These are phyloP conservation scores for Gastracanthus pulcherrimus DNA, from an alignment of 2,888 invertebrate genomes.

Conservation along the genomic window DNA sequence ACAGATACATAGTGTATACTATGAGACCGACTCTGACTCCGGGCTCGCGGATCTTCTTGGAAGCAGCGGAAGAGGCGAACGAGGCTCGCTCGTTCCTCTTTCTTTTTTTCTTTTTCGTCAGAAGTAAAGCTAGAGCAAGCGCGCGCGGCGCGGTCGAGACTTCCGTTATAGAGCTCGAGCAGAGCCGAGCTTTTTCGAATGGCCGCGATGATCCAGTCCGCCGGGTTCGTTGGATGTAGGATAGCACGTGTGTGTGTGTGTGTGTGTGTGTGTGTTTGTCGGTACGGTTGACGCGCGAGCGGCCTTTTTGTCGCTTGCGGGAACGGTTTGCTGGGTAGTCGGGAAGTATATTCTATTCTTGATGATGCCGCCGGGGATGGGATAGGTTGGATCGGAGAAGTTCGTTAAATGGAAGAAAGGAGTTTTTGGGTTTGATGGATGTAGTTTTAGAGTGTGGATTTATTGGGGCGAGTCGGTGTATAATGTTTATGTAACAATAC, in stretches of 20 bases:
- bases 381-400: not conserved
- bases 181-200: slow-evolving; percentile 18
- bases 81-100: not conserved
- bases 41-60: slow-evolving; percentile 10
- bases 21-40: not conserved
- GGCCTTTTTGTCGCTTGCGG: not conserved
- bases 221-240: too few species aligned
- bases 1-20: too few species aligned
- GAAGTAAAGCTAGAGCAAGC: not conserved
- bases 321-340: not conserved
- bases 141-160: not conserved
- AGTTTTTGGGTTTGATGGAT: not conserved
- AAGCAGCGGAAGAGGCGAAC: not conserved
- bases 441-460: not conserved
- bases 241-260: too few species aligned
- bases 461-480: too few species aligned
- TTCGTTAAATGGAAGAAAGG: not conserved
- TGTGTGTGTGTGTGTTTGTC: too few species aligned
- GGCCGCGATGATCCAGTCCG: not conserved
- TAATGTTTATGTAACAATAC: too few species aligned
- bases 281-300: too few species aligned
- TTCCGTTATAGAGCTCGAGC: not conserved
- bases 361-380: not conserved
- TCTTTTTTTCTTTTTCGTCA: not conserved
- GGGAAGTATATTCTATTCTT: slow-evolving; percentile 5